These are phyloP conservation scores for Lordiphosa stackelbergi DNA, from an alignment of 1,140 invertebrate species.

Conservation along the genomic window DNA sequence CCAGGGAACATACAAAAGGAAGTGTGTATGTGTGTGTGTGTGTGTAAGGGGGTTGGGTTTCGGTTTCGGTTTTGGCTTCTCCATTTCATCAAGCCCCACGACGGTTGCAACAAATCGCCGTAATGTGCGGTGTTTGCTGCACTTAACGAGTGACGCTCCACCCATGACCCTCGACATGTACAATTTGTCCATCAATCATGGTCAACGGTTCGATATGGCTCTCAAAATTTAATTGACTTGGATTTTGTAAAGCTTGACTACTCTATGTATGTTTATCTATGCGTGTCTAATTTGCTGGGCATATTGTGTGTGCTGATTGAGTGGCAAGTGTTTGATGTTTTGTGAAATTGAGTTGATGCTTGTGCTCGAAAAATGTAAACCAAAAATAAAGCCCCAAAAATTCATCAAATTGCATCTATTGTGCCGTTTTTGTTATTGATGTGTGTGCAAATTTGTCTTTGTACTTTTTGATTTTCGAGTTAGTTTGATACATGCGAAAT, in stretches of 20 bases:
- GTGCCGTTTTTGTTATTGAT: slow-evolving; percentile 2
- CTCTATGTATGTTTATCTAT: slow-evolving; percentile 8
- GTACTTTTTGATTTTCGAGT: background rate
- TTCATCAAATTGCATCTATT: slow-evolving; percentile 18
- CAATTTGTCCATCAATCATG: slow-evolving; percentile 61
- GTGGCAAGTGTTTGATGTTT: slow-evolving; percentile 48
- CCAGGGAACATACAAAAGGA: slow-evolving; percentile 27
- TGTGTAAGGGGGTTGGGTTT: background rate
- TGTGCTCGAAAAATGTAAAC: slow-evolving; percentile 4
- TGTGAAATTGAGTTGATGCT: slow-evolving; percentile 25
- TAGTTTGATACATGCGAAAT: slow-evolving; percentile 5
- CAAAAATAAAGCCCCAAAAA: background rate
- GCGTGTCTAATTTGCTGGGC: slow-evolving; percentile 46
- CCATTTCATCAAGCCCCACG: slow-evolving; percentile 37
- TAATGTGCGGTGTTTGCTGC: slow-evolving; percentile 67
- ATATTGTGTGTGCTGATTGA: slow-evolving; percentile 41
- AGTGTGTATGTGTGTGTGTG: background rate
- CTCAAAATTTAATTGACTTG: slow-evolving; percentile 70
- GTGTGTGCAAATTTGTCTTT: slow-evolving; percentile 7
- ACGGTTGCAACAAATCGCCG: slow-evolving; percentile 52
- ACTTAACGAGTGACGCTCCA: slow-evolving; percentile 51
- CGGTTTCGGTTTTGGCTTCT: slow-evolving; percentile 24
- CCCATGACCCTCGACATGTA: slow-evolving; percentile 15
- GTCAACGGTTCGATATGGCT: slow-evolving; percentile 30
- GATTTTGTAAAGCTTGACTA: slow-evolving; percentile 46